A percentile compares a stretch with the other conserved stretches of the same genome.
phyloP scores from a whole-genome alignment of 2,797 vertebrate genomes.

The Myotis planiceps region DNA sequence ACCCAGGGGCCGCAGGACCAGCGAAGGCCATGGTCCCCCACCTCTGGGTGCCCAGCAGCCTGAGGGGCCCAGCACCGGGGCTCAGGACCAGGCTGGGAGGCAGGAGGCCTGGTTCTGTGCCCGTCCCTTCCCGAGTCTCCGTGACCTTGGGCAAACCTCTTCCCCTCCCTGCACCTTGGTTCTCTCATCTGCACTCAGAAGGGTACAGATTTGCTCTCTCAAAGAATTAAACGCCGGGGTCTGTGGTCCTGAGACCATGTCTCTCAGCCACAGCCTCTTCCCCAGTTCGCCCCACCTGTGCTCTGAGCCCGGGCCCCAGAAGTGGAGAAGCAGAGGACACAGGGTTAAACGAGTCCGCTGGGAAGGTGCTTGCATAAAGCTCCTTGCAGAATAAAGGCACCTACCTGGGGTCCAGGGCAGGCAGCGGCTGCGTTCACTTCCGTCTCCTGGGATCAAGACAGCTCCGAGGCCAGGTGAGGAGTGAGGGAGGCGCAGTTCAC shows the following conservation, averaged over 20 bases:
- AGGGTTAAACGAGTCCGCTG: not conserved
- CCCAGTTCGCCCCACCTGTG: not conserved
- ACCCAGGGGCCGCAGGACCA: not conserved
- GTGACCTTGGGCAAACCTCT: not conserved
- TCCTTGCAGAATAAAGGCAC: not conserved
- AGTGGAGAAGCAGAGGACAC: not conserved
- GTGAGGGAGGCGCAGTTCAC: not conserved
- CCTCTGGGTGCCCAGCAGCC: not conserved
- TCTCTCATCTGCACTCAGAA: not conserved
- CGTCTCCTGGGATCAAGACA: not conserved
- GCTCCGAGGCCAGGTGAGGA: constrained; percentile 47
- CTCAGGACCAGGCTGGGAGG: not conserved
- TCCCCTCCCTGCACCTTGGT: not conserved
- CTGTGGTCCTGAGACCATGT: not conserved
- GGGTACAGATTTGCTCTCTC: not conserved
- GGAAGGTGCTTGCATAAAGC: not conserved
- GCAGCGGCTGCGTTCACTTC: not conserved
- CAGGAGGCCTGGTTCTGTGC: not conserved
- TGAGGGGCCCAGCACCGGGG: not conserved
- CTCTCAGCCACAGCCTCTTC: not conserved
- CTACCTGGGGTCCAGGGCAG: constrained; percentile 21
- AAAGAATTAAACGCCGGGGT: not conserved
- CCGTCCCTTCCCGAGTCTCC: not conserved
- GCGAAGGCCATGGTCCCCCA: rapidly evolving
- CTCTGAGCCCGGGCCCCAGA: not conserved